Percentiles rank a stretch among this genome's conserved stretches.
Conservation (phyloP, 2,797 vertebrate genomes). For the Paramormyrops hopkinsi region DNA sequence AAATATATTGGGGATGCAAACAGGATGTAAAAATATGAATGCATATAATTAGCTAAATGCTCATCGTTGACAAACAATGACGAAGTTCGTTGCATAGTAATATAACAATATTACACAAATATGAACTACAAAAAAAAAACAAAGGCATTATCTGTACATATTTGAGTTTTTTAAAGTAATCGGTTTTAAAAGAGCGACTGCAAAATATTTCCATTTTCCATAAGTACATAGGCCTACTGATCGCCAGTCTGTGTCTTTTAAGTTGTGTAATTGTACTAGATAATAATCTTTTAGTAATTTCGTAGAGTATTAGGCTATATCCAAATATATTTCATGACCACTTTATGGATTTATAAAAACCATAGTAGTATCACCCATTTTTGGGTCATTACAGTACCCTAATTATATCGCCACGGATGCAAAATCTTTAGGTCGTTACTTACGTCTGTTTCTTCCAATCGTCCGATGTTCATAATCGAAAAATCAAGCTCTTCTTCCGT, state of each 20-base stretch:
- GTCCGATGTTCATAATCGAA: background rate
- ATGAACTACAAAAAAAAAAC: background rate
- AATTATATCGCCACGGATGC: background rate
- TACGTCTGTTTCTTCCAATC: background rate
- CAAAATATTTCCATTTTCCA: background rate
- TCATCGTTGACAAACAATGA: background rate
- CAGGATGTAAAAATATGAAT: background rate
- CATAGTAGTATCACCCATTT: background rate
- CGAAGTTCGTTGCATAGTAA: background rate
- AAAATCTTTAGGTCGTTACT: background rate
- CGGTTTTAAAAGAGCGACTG: background rate
- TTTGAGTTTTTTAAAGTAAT: background rate
- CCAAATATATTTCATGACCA: background rate
- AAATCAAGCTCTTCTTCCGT: background rate
- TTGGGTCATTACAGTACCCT: background rate
- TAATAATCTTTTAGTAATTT: background rate
- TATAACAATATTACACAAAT: background rate
- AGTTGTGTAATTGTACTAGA: background rate
- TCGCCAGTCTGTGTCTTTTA: background rate
- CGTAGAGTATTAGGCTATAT: background rate
- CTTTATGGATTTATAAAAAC: background rate
- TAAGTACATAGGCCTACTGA: background rate
- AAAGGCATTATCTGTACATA: background rate
- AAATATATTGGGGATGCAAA: background rate
- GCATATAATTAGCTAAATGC: background rate